phyloP scores from a whole-genome alignment of 2,888 invertebrate species.

The Onthophagus sagittarius region DNA sequence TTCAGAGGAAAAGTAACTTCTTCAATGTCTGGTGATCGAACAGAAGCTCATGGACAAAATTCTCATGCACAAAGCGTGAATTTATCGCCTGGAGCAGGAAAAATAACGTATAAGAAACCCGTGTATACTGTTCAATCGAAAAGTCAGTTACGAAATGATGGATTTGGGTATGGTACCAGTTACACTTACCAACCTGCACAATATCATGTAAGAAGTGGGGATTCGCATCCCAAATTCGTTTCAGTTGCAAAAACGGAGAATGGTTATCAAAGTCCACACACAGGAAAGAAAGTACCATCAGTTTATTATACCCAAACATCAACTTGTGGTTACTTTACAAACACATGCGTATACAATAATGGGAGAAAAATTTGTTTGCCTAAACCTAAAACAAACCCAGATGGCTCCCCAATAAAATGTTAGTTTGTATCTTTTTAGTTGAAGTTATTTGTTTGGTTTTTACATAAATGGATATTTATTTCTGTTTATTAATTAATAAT shows the following conservation, averaged over 20 bases:
- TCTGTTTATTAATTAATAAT: slow-evolving; percentile 2
- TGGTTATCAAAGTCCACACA: slow-evolving; percentile 55
- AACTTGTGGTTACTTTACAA: slow-evolving; percentile 83
- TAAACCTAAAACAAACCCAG: slow-evolving; percentile 71
- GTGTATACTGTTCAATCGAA: slow-evolving; percentile 42
- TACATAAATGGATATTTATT: slow-evolving; percentile 4
- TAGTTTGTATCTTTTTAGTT: slow-evolving; percentile 30
- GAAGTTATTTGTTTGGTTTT: neutral
- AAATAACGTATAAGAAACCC: slow-evolving; percentile 40
- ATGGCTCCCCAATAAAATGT: slow-evolving; percentile 67
- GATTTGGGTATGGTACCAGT: slow-evolving; percentile 41
- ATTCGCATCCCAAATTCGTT: slow-evolving; percentile 65
- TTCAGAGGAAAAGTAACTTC: slow-evolving; percentile 60
- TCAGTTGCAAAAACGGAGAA: slow-evolving; percentile 78
- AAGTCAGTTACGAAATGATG: slow-evolving; percentile 39
- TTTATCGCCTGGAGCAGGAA: slow-evolving; percentile 41
- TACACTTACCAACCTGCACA: slow-evolving; percentile 43
- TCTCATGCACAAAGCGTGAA: slow-evolving; percentile 67
- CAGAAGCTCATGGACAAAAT: slow-evolving; percentile 58
- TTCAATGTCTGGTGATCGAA: slow-evolving; percentile 58
- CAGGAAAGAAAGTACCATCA: slow-evolving; percentile 70
- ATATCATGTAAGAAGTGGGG: slow-evolving; percentile 43
- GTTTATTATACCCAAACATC: slow-evolving; percentile 84
- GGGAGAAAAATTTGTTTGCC: slow-evolving; percentile 79
- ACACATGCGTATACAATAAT: slow-evolving; percentile 78